Evolutionary conservation across 2,888 invertebrate species (phyloP).

Genomic region (Drosophila prostipennis): DNA sequence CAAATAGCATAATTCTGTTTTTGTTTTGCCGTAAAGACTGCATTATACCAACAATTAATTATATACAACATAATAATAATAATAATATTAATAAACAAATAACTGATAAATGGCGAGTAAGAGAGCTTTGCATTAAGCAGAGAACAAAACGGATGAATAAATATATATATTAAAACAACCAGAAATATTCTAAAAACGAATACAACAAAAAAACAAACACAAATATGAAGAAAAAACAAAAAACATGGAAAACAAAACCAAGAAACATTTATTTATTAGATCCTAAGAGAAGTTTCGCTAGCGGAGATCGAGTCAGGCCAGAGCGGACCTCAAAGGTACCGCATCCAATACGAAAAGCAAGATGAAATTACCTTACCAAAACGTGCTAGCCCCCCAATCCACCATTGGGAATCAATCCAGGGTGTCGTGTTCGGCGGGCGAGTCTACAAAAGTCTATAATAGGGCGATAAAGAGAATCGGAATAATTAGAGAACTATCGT

Average conservation of each 20-base stretch:
- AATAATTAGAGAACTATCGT: conserved; percentile 23
- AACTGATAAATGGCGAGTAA: conserved; percentile 46
- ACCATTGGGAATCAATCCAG: conserved; percentile 27
- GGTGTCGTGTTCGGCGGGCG: neutral
- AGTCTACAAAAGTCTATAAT: conserved; percentile 18
- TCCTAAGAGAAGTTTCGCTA: conserved; percentile 37
- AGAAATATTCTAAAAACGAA: conserved; percentile 13
- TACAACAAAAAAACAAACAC: conserved; percentile 12
- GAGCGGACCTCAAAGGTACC: conserved; percentile 42
- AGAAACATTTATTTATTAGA: conserved; percentile 60
- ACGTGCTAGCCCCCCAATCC: conserved; percentile 30
- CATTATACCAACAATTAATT: conserved; percentile 83
- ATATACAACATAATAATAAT: conserved; percentile 42
- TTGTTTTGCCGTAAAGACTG: conserved; percentile 84
- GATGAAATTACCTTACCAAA: conserved; percentile 66
- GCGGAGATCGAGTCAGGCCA: conserved; percentile 20
- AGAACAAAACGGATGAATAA: conserved; percentile 20
- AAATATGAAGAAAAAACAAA: neutral
- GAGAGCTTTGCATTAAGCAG: conserved; percentile 21
- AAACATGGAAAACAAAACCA: conserved; percentile 24
- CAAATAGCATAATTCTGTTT: conserved; percentile 76
- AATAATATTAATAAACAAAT: conserved; percentile 32
- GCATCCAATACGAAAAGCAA: conserved; percentile 64
- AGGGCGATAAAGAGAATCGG: conserved; percentile 14
- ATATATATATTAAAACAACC: conserved; percentile 29